Conservation (phyloP, 2,888 invertebrate genomes). For the Plusia festucae region DNA sequence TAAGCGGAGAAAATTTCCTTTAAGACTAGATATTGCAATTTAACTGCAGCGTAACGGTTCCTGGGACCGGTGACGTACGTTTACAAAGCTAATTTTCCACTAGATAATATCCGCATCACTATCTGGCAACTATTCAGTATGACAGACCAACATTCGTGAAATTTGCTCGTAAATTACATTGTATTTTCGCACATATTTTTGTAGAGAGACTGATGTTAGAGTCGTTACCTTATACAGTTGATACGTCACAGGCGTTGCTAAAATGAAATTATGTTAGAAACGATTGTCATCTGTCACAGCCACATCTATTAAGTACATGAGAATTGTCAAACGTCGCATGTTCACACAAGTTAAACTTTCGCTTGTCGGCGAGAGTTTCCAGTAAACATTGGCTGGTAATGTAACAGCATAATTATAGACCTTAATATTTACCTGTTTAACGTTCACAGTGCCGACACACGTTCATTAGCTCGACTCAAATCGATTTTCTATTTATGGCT, state of each 20-base stretch:
- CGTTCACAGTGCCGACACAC: constrained; percentile 61
- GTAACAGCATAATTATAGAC: constrained; percentile 62
- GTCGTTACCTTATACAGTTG: constrained; percentile 33
- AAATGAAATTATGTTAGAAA: constrained; percentile 31
- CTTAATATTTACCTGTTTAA: constrained; percentile 69
- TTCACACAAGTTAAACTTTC: constrained; percentile 77
- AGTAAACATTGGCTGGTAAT: constrained; percentile 67
- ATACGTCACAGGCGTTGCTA: constrained; percentile 36
- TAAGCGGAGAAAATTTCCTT: constrained; percentile 73
- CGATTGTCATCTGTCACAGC: constrained; percentile 50
- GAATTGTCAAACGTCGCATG: constrained; percentile 57
- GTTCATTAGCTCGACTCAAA: constrained; percentile 62
- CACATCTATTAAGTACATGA: constrained; percentile 41
- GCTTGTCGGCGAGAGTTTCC: constrained; percentile 77
- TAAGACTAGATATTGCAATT: constrained; percentile 74
- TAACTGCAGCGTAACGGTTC: constrained; percentile 65
- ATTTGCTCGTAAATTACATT: constrained; percentile 12
- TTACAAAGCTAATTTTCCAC: constrained; percentile 53
- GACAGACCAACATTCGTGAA: constrained; percentile 12
- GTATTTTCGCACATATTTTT: constrained; percentile 7
- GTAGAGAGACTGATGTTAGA: constrained; percentile 10
- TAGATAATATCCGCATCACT: constrained; percentile 32
- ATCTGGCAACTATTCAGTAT: constrained; percentile 9
- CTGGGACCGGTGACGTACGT: constrained; percentile 58
- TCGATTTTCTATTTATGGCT: constrained; percentile 65